phyloP scores from a whole-genome alignment of 1,140 invertebrate genomes.

The Protaetia brevitarsis region DNA sequence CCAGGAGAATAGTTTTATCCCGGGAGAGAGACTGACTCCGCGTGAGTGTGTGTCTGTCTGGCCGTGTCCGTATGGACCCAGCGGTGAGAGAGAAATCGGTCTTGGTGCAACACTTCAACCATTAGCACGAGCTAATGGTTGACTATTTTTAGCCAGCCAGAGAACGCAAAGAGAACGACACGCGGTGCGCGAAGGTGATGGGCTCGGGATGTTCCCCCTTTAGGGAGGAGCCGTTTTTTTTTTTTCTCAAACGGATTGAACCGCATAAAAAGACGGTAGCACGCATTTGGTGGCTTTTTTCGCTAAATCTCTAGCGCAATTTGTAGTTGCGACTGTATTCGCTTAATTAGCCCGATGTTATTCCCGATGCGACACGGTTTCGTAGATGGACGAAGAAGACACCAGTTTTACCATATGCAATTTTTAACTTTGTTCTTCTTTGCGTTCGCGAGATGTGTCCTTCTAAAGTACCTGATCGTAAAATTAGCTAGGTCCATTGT shows the following conservation, averaged over 20 bases:
- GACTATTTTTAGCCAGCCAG: slow-evolving; percentile 40
- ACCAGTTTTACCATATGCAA: slow-evolving; percentile 9
- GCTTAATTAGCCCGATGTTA: slow-evolving; percentile 5
- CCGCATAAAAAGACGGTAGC: neutral
- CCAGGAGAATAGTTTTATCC: slow-evolving; percentile 44
- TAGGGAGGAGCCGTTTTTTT: neutral
- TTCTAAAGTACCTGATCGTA: too few species aligned
- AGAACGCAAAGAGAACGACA: slow-evolving; percentile 2
- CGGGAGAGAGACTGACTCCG: slow-evolving; percentile 23
- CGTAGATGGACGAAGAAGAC: neutral
- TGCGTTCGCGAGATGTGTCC: too few species aligned
- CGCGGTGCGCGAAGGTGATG: slow-evolving; percentile 4
- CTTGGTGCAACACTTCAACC: slow-evolving; percentile 41
- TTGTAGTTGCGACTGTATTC: neutral
- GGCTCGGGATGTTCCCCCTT: neutral
- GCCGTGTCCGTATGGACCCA: neutral
- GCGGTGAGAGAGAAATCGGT: slow-evolving; percentile 36
- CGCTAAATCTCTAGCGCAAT: slow-evolving; percentile 7
- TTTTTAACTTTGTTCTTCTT: too few species aligned
- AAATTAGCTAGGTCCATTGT: too few species aligned
- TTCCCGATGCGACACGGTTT: neutral
- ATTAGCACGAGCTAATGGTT: slow-evolving; percentile 46
- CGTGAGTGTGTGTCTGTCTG: neutral
- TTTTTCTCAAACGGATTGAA: neutral
- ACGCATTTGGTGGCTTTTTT: neutral